Conservation (phyloP, 1,140 invertebrate species). For the Antheraea mylitta region DNA sequence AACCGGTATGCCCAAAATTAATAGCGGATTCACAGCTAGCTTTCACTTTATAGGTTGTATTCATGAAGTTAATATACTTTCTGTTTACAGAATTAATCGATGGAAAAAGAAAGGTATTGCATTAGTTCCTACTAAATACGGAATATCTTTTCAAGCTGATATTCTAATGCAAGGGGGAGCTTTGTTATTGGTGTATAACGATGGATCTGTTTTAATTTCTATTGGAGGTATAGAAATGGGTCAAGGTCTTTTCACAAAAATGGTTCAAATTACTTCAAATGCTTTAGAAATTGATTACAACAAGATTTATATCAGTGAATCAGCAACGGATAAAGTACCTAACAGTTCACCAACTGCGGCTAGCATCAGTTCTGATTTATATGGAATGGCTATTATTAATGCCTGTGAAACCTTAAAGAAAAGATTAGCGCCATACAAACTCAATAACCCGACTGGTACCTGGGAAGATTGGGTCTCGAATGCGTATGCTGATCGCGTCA, state of each 20-base stretch:
- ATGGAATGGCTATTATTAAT: slow-evolving; percentile 84
- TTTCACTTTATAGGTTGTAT: background rate
- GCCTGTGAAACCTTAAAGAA: slow-evolving; percentile 80
- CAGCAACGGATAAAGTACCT: slow-evolving; percentile 84
- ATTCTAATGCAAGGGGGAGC: slow-evolving; percentile 68
- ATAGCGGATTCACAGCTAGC: too few species aligned
- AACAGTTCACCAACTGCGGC: slow-evolving; percentile 85
- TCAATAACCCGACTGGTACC: slow-evolving; percentile 75
- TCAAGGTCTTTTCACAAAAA: slow-evolving; percentile 84
- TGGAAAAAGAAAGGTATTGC: slow-evolving; percentile 80
- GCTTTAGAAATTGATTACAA: slow-evolving; percentile 78
- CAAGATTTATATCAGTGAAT: slow-evolving; percentile 83
- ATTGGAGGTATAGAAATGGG: slow-evolving; percentile 86
- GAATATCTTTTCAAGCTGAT: slow-evolving; percentile 63
- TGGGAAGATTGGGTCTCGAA: slow-evolving; percentile 83
- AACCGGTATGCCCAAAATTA: slow-evolving; percentile 77
- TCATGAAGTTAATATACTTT: background rate
- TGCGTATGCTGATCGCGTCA: slow-evolving; percentile 81
- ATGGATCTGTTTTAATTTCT: slow-evolving; percentile 81
- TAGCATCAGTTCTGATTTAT: slow-evolving; percentile 83
- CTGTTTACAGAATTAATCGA: slow-evolving; percentile 59
- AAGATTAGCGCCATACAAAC: slow-evolving; percentile 79
- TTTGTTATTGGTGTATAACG: slow-evolving; percentile 81
- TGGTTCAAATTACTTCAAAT: slow-evolving; percentile 79
- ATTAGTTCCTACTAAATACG: slow-evolving; percentile 74